Evolutionary conservation across 2,888 invertebrate species (phyloP).

Genomic region (Plagiodera versicolora): DNA sequence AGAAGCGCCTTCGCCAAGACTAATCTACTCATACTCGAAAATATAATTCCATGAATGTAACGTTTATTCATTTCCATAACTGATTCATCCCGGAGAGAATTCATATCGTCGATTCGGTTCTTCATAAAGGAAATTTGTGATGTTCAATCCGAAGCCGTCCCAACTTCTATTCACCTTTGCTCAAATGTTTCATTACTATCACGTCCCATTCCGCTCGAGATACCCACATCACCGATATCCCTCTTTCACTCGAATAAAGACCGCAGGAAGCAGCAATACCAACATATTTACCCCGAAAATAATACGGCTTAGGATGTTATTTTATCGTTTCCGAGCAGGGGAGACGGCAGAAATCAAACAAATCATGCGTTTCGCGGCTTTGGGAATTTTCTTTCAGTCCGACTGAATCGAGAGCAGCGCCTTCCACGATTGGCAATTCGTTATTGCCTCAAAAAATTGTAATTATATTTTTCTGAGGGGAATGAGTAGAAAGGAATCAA

Average conservation of each 20-base stretch:
- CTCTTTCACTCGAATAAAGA: neutral
- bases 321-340: slow-evolving; percentile 25
- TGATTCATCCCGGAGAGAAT: neutral
- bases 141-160: neutral
- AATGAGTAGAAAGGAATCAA: neutral
- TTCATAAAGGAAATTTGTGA: neutral
- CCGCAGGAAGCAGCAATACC: slow-evolving; percentile 18
- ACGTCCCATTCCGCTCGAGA: neutral
- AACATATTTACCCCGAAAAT: slow-evolving; percentile 25
- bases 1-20: no score
- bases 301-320: slow-evolving; percentile 28
- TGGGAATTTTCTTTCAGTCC: slow-evolving; percentile 25
- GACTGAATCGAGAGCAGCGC: slow-evolving; percentile 17
- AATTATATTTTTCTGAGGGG: neutral
- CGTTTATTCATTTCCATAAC: neutral
- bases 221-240: neutral
- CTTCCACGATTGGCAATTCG: neutral
- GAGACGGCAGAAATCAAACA: slow-evolving; percentile 28
- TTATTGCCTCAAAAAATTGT: slow-evolving; percentile 2
- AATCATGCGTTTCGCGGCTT: slow-evolving; percentile 28
- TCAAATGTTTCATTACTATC: neutral
- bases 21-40: no score
- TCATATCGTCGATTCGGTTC: neutral
- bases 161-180: neutral
- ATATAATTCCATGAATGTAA: no score